These are phyloP conservation scores for Vireo altiloquus DNA, from an alignment of 2,113 vertebrate species.

Conservation along the genomic window DNA sequence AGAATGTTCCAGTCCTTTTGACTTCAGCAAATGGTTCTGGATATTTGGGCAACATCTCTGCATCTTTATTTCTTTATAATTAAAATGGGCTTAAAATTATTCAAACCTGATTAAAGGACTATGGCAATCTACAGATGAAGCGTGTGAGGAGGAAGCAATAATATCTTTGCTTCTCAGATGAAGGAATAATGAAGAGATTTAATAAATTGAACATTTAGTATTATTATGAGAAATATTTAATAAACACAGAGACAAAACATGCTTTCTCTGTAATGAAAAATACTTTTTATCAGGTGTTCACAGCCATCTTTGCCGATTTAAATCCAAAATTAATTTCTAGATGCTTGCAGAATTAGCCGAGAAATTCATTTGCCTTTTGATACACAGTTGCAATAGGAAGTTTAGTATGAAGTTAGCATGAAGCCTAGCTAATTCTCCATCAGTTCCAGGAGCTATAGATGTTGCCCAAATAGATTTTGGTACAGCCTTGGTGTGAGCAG, in stretches of 20 bases:
- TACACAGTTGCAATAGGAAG: neutral
- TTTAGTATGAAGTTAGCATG: neutral
- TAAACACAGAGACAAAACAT: neutral
- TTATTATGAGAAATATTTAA: neutral
- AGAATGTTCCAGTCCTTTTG: neutral
- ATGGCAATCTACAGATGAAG: neutral
- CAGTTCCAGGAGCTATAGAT: neutral
- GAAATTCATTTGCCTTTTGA: neutral
- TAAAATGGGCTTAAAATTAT: neutral
- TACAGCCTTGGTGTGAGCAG: neutral
- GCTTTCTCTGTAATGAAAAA: neutral
- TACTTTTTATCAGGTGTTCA: neutral
- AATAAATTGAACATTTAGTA: neutral
- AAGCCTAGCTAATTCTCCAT: neutral
- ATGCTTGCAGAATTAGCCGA: neutral
- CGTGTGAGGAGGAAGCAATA: neutral
- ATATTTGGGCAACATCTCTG: neutral
- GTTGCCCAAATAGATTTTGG: neutral
- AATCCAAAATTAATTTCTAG: slow-evolving; percentile 13
- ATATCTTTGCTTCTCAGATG: neutral
- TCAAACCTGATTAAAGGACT: neutral
- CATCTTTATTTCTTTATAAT: neutral
- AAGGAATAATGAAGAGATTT: slow-evolving; percentile 1
- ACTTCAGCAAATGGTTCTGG: neutral
- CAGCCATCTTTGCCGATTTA: neutral